Evolutionary conservation across 2,113 vertebrate genomes (phyloP), one percentile per base, ranked within the genome.

Genomic region (Macaca nemestrina): DNA sequence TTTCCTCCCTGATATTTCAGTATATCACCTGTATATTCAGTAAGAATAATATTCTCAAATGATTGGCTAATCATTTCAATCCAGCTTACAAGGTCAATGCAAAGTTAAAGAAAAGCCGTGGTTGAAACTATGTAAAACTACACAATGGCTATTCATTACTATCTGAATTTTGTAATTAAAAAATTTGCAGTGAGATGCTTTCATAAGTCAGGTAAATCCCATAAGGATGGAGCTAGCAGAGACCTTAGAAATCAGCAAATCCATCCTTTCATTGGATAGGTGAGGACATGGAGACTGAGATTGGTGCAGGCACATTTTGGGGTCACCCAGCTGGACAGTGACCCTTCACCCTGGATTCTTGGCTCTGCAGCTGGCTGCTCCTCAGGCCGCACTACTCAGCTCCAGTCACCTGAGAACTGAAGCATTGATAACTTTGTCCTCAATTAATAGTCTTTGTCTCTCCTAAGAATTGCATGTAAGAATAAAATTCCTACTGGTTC

Each of bases 401-500:
- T 38, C 22, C 10, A 2, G 30, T 81, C 45, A 13, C 35, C 59
- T 67, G 45, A 68, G 45, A 75, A 52, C 75, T 40, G 32, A 81
- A 84, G 43, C 76, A 35, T 23, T 90, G 67, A 17, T 57, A 38
- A 4, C 73, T 13, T 6, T 27, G 43, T 35, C 52, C 73, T 87
- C 67, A 64, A 6, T 64, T 75, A 48, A 0, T 20, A 43, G 45
- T 43, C 43, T 93, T 70, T 27, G 30, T 95, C 32, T 90, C 80
- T 67, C 30, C 79, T 73, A 64, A 92, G 79, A 95, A 92, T 32
- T 48, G 18, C 38, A 64, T 87, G 4, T 18, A 80, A 87, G 94
- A 94, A 96, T 96, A 61, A 92, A 97, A 88, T 95, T 96, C 94
- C 97, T 85, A 88, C 95, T 90, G 80, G 40, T 96, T 94, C 92